A percentile compares a stretch with the other conserved stretches of the same genome.
phyloP scores from a whole-genome alignment of 2,113 vertebrate genomes.

The Gila orcuttii region DNA sequence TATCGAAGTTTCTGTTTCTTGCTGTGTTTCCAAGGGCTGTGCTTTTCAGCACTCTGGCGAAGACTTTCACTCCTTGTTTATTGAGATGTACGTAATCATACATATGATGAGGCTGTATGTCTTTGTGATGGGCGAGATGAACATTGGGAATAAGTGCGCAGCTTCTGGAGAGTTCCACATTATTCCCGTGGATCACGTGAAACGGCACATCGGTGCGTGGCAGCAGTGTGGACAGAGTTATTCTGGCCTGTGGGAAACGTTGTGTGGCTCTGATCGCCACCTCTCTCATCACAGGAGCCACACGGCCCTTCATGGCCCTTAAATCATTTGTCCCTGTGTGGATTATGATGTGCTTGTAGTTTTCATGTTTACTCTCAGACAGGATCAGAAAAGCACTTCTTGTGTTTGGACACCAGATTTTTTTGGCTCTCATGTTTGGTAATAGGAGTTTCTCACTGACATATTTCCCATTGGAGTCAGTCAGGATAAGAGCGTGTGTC shows the following conservation, averaged over 20 bases:
- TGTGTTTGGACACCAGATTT: constrained; percentile 1
- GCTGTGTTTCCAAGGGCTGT: too few species aligned
- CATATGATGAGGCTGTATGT: background rate
- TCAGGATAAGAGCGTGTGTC: background rate
- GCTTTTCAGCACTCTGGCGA: too few species aligned
- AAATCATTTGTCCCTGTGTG: background rate
- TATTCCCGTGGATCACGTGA: constrained; percentile 13
- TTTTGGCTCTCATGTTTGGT: background rate
- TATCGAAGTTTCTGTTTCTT: too few species aligned
- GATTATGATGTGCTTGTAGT: background rate
- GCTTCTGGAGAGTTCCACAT: background rate
- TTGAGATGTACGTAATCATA: too few species aligned
- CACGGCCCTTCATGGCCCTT: background rate
- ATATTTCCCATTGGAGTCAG: background rate
- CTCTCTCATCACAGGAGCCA: constrained; percentile 7
- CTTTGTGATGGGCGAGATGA: background rate
- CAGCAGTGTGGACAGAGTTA: too few species aligned
- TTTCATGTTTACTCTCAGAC: background rate
- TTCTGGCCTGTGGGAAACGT: too few species aligned
- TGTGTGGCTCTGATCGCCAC: too few species aligned
- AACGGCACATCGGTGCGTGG: too few species aligned
- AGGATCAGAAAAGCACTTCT: background rate
- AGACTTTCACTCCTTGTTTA: too few species aligned
- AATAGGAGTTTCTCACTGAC: background rate
- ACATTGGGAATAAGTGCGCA: background rate